Evolutionary conservation across 2,888 invertebrate genomes (phyloP).

Genomic region (Acanthococcus lagerstroemiae): DNA sequence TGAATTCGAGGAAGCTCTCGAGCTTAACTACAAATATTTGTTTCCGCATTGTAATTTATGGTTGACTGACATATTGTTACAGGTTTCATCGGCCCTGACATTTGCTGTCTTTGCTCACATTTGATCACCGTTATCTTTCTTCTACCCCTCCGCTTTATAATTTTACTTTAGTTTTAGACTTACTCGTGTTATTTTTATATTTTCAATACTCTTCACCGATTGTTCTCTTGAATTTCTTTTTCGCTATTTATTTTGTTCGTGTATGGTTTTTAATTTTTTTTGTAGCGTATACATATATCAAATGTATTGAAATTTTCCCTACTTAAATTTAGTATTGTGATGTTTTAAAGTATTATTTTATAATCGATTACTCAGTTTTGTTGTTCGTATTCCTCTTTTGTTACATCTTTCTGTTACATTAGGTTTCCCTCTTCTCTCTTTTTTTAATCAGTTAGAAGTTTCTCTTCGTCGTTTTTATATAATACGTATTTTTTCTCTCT

Average conservation of each 20-base stretch:
- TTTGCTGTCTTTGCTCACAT: conserved; percentile 9
- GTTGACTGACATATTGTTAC: not conserved
- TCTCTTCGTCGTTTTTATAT: not conserved
- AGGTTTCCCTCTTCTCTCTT: not conserved
- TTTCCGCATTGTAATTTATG: not conserved
- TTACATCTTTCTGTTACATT: not conserved
- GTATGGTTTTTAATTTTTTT: not conserved
- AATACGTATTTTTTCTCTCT: not conserved
- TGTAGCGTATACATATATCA: not conserved
- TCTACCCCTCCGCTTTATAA: conserved; percentile 17
- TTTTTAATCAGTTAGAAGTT: not conserved
- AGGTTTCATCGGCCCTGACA: conserved; percentile 28
- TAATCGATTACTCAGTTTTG: not conserved
- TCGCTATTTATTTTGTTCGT: conserved; percentile 21
- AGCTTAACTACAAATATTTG: not conserved
- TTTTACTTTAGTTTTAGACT: conserved; percentile 5
- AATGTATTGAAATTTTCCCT: conserved; percentile 1
- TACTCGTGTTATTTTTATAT: conserved; percentile 5
- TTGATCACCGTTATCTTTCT: not conserved
- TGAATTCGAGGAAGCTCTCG: not conserved
- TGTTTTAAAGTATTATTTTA: conserved; percentile 8
- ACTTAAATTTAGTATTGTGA: conserved; percentile 21
- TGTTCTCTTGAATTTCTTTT: conserved; percentile 1
- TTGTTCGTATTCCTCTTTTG: not conserved
- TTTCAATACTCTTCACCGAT: conserved; percentile 14